phyloP scores from a whole-genome alignment of 2,797 vertebrate species.

The Pangasius macronema region DNA sequence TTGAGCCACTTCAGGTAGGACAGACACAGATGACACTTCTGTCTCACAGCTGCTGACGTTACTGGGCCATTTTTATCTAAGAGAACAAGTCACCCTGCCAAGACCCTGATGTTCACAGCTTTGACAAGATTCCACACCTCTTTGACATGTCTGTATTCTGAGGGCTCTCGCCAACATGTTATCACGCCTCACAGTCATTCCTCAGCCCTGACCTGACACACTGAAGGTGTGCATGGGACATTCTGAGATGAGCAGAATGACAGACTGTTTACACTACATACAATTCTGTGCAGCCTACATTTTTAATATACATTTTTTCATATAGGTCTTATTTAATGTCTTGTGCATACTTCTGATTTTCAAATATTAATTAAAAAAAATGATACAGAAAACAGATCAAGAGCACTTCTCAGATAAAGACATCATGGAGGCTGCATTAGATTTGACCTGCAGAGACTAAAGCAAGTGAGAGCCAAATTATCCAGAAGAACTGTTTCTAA shows the following conservation, averaged over 20 bases:
- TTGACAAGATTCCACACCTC: conserved; percentile 61
- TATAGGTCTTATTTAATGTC: not conserved
- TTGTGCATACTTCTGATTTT: not conserved
- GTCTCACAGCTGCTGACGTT: conserved; percentile 84
- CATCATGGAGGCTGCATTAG: not conserved
- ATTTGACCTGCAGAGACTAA: not conserved
- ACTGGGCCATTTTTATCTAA: conserved; percentile 85
- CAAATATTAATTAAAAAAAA: not conserved
- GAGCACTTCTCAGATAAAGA: not conserved
- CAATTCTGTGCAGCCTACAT: not conserved
- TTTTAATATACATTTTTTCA: not conserved
- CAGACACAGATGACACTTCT: conserved; percentile 73
- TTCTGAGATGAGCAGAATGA: conserved; percentile 32
- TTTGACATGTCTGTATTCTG: conserved; percentile 59
- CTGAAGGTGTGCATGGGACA: conserved; percentile 43
- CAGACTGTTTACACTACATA: conserved; percentile 28
- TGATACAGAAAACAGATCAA: not conserved
- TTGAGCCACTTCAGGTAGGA: conserved; percentile 23
- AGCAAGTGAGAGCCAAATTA: not conserved
- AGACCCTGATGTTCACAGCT: conserved; percentile 59
- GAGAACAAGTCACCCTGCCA: conserved; percentile 62
- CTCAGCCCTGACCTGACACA: conserved; percentile 50
- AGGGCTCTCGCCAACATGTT: conserved; percentile 50
- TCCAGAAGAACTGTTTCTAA: not conserved
- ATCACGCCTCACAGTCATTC: conserved; percentile 55